Percentiles rank a stretch among this genome's conserved stretches.
Evolutionary conservation across 2,113 vertebrate genomes (phyloP).

Genomic region (Tenrec ecaudatus): DNA sequence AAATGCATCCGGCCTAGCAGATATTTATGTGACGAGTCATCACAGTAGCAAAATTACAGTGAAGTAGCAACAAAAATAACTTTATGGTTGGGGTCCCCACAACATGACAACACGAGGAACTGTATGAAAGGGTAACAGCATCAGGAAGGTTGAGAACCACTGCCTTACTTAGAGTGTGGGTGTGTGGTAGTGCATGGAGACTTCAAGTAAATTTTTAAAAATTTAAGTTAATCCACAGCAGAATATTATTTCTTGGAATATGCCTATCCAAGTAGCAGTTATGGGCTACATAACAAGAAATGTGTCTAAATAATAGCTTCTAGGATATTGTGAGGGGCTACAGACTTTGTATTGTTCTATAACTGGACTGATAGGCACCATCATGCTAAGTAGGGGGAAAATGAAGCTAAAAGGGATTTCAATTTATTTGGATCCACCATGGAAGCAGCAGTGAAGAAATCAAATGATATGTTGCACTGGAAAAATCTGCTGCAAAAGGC

Average conservation of each 20-base stretch:
- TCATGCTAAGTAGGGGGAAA: not conserved
- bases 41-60: too few species aligned
- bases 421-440: not conserved
- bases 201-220: not conserved
- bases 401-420: not conserved
- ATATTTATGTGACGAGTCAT: too few species aligned
- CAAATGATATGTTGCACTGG: not conserved
- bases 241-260: constrained; percentile 43
- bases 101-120: too few species aligned
- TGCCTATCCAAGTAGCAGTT: not conserved
- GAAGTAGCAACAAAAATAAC: too few species aligned
- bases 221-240: constrained; percentile 4
- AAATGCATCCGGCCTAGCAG: too few species aligned
- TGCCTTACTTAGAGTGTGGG: too few species aligned
- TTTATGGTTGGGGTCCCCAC: too few species aligned
- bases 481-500: not conserved
- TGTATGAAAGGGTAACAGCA: too few species aligned
- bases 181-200: too few species aligned
- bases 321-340: constrained; percentile 21
- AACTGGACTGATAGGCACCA: not conserved
- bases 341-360: not conserved
- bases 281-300: not conserved
- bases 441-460: not conserved
- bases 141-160: too few species aligned
- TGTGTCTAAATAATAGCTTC: constrained; percentile 22